Conservation (phyloP, 2,888 invertebrate genomes). For the Acleris laterana region DNA sequence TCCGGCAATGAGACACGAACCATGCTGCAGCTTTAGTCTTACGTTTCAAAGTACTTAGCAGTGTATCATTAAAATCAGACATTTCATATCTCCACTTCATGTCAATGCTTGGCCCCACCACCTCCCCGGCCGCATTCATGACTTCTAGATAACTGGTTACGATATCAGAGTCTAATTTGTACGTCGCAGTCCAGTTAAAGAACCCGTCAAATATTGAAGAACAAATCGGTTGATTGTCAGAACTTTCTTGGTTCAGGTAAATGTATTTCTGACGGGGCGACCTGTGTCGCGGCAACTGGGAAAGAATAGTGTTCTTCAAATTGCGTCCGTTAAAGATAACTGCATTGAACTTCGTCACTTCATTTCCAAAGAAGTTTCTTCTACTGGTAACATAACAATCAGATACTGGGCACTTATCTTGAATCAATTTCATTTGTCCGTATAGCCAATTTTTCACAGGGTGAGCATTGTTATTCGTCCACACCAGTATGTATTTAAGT, state of each 20-base stretch:
- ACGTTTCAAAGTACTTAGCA: constrained; percentile 40
- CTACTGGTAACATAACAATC: not conserved
- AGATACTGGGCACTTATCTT: not conserved
- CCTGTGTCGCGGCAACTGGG: not conserved
- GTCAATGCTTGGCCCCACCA: constrained; percentile 54
- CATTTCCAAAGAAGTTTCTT: not conserved
- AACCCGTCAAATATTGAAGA: too few relatives aligned
- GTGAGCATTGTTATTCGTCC: not conserved
- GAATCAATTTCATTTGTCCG: not conserved
- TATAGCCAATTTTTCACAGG: not conserved
- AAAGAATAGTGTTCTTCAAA: not conserved
- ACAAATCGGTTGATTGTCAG: constrained; percentile 38
- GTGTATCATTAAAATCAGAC: constrained; percentile 48
- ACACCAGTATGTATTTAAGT: not conserved
- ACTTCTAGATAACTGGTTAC: constrained; percentile 35
- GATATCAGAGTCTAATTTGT: too few relatives aligned
- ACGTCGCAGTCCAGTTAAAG: too few relatives aligned
- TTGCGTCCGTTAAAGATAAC: not conserved
- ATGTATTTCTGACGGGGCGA: constrained; percentile 42
- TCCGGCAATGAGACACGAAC: too few relatives aligned
- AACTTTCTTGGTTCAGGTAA: constrained; percentile 41
- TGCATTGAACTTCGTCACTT: constrained; percentile 2
- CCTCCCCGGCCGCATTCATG: constrained; percentile 47
- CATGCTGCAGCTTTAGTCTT: constrained; percentile 47
- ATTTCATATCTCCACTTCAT: constrained; percentile 59